These are phyloP conservation scores for Lophius piscatorius DNA, from an alignment of 2,113 vertebrate species.

Conservation along the genomic window DNA sequence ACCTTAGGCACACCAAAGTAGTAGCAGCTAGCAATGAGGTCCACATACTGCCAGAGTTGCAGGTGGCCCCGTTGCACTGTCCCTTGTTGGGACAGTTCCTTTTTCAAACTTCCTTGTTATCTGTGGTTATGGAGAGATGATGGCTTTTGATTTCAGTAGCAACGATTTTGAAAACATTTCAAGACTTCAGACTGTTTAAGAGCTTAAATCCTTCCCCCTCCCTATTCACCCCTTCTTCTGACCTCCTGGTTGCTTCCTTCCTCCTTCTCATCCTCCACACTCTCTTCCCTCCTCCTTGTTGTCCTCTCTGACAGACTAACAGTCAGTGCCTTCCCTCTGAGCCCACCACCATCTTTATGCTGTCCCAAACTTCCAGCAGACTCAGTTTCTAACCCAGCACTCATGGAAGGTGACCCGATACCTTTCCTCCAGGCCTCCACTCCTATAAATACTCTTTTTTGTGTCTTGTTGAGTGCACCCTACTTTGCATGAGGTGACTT, in stretches of 20 bases:
- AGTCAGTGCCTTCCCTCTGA: constrained; percentile 94
- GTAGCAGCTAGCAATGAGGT: too few species aligned
- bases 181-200: too few species aligned
- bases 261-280: constrained; percentile 44
- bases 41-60: too few species aligned
- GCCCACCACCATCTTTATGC: constrained; percentile 99
- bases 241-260: constrained; percentile 29
- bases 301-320: constrained; percentile 84
- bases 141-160: too few species aligned
- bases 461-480: neutral
- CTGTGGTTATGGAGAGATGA: neutral
- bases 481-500: constrained; percentile 19
- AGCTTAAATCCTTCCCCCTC: constrained; percentile 29
- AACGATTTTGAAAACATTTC: too few species aligned
- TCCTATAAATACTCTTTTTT: neutral
- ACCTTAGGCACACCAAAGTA: too few species aligned
- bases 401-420: constrained; percentile 88
- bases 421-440: constrained; percentile 37
- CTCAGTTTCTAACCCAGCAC: constrained; percentile 89
- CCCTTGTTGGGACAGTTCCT: too few species aligned
- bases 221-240: neutral
- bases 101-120: too few species aligned
- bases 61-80: too few species aligned
- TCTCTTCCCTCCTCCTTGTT: constrained; percentile 55
- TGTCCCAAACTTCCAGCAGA: constrained; percentile 98